Evolutionary conservation across 2,888 invertebrate species (phyloP), one percentile per base, ranked within the genome.

Genomic region (Clostera curtula): DNA sequence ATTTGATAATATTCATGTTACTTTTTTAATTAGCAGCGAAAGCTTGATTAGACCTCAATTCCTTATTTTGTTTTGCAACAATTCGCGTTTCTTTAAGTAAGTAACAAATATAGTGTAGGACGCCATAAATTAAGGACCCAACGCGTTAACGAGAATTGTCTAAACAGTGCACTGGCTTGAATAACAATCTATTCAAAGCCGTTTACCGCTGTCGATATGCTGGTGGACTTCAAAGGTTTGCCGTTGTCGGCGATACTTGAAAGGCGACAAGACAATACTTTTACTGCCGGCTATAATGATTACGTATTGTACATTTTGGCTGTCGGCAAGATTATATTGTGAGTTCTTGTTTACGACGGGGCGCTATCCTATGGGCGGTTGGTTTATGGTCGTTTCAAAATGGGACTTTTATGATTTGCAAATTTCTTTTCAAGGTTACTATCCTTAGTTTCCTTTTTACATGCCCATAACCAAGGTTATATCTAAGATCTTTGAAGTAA

Each of bases 211-310:
- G 15, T 21, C 8, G 5, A 12, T 29, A 7, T 19, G 1, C 12
- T 19, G 56, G 51, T 56, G 40, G 4, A 12, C 26, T 53, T 49
- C 29, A 16, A 49, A 46, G 67, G 73, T 55, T 37, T 19, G 40
- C 48, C 29, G 33, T 36, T 46, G 66, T 58, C 77, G 79, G 76
- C 58, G 43, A 55, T 59, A 56, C 56, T 67, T 58, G 63, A 73
- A 75, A 66, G 62, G 59, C 58, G 65, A 67, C 65, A 68, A 72
- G 70, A 77, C 80, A 75, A 76, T 73, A 61, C 61, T 56, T 40
- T 71, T 73, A 75, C 61, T 70, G 69, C n/a, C 63, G 50, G 56
- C 49, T 54, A 64, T 75, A 76, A 77, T 75, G 66, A 79, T 65
- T 63, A 56, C 53, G 62, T 61, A 72, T 75, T 77, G 75, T 74